Conservation (phyloP, 2,888 invertebrate genomes). For the Rhopalosiphum nymphaeae region DNA sequence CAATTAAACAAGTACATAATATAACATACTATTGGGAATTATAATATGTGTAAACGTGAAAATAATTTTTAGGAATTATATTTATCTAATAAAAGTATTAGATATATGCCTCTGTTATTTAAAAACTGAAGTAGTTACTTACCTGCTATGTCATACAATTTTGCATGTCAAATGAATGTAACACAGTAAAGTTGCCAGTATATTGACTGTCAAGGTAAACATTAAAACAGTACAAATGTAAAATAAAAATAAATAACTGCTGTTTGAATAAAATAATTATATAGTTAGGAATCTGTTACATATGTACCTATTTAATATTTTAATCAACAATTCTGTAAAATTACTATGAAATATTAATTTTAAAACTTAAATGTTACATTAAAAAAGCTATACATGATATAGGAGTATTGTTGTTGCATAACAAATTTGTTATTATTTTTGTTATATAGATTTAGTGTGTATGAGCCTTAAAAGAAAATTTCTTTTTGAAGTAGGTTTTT, state of each 20-base stretch:
- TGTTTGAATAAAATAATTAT: background rate
- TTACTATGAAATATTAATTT: background rate
- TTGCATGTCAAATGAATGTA: constrained; percentile 3
- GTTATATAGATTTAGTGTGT: too few species aligned
- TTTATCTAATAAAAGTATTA: background rate
- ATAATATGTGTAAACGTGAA: background rate
- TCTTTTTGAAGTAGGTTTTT: background rate
- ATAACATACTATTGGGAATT: background rate
- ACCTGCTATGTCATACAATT: background rate
- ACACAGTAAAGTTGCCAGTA: background rate
- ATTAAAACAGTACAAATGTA: constrained; percentile 29
- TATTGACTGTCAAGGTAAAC: constrained; percentile 4
- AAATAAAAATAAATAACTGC: constrained; percentile 5
- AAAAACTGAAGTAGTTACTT: constrained; percentile 1
- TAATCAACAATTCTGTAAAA: background rate
- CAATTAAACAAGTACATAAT: background rate
- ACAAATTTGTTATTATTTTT: too few species aligned
- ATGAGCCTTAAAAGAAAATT: background rate
- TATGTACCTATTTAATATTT: background rate
- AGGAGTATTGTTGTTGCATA: too few species aligned
- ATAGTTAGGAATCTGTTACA: background rate
- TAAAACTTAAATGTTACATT: background rate
- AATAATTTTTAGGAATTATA: background rate
- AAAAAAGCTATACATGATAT: background rate
- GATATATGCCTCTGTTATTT: background rate